phyloP scores from a whole-genome alignment of 1,140 invertebrate genomes.

The Homarus americanus region DNA sequence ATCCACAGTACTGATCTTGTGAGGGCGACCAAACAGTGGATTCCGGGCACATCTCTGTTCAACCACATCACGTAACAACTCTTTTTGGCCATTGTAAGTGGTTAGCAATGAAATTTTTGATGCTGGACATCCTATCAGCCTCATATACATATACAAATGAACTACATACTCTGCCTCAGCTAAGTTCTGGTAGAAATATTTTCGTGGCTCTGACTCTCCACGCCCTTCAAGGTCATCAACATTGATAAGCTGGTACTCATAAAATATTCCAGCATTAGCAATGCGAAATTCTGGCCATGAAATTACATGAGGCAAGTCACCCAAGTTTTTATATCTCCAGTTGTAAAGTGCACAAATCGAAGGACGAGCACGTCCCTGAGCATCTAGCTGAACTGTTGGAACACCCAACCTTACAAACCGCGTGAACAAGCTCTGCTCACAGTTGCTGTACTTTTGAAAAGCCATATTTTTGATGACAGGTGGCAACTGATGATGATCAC shows the following conservation, averaged over 20 bases:
- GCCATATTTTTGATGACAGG: constrained; percentile 99
- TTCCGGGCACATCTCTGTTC: constrained; percentile 92
- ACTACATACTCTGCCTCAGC: constrained; percentile 99
- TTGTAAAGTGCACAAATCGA: constrained; percentile 97
- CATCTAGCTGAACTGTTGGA: constrained; percentile 97
- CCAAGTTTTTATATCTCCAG: constrained; percentile 97
- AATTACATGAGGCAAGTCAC: constrained; percentile 93
- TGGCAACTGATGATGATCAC: constrained; percentile 99
- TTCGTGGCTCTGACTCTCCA: constrained; percentile 98
- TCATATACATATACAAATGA: constrained; percentile 99
- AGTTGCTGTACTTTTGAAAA: constrained; percentile 99
- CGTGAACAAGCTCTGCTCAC: constrained; percentile 99
- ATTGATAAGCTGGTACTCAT: constrained; percentile 97
- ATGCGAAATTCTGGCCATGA: constrained; percentile 89
- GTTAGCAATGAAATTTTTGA: constrained; percentile 99
- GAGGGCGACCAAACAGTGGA: constrained; percentile 96
- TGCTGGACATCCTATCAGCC: constrained; percentile 97
- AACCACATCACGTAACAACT: constrained; percentile 97
- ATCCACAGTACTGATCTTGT: constrained; percentile 97
- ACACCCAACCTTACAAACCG: constrained; percentile 97
- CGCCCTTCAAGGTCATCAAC: constrained; percentile 96
- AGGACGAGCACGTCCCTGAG: constrained; percentile 95
- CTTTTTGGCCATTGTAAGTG: constrained; percentile 99
- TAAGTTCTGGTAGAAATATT: constrained; percentile 99
- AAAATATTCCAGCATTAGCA: constrained; percentile 94